phyloP scores from a whole-genome alignment of 1,140 invertebrate genomes.

The Tetragonula clypearis region DNA sequence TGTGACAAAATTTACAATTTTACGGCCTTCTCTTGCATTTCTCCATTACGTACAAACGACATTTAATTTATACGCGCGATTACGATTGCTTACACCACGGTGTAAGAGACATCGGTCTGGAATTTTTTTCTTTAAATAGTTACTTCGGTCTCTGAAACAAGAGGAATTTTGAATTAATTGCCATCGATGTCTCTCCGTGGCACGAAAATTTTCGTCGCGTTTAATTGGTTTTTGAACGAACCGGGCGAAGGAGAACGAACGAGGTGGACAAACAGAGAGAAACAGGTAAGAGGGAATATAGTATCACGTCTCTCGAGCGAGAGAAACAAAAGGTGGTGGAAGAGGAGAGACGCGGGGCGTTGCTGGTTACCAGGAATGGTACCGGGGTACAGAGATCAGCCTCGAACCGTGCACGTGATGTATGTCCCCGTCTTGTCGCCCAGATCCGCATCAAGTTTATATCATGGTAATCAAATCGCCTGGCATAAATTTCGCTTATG shows the following conservation, averaged over 20 bases:
- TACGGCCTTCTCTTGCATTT: neutral
- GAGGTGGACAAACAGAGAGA: neutral
- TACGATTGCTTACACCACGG: neutral
- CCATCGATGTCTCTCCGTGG: too few species aligned
- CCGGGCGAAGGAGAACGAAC: neutral
- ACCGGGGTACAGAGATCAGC: conserved; percentile 57
- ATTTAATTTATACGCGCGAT: neutral
- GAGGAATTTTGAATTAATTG: too few species aligned
- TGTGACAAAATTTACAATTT: neutral
- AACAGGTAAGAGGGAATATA: neutral
- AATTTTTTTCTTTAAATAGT: too few species aligned
- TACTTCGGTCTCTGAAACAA: too few species aligned
- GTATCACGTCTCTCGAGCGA: neutral
- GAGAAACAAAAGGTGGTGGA: conserved; percentile 43
- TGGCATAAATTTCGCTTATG: conserved; percentile 79
- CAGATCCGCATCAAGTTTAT: conserved; percentile 79
- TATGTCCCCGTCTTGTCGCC: conserved; percentile 80
- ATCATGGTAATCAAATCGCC: conserved; percentile 81
- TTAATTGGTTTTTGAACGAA: neutral
- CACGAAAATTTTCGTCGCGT: neutral
- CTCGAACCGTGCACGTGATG: conserved; percentile 76
- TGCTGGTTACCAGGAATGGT: conserved; percentile 64
- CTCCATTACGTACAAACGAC: neutral
- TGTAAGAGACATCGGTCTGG: too few species aligned
- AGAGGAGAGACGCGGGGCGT: conserved; percentile 43